phyloP scores from a whole-genome alignment of 2,888 invertebrate genomes.

The Yponomeuta plumbellus region DNA sequence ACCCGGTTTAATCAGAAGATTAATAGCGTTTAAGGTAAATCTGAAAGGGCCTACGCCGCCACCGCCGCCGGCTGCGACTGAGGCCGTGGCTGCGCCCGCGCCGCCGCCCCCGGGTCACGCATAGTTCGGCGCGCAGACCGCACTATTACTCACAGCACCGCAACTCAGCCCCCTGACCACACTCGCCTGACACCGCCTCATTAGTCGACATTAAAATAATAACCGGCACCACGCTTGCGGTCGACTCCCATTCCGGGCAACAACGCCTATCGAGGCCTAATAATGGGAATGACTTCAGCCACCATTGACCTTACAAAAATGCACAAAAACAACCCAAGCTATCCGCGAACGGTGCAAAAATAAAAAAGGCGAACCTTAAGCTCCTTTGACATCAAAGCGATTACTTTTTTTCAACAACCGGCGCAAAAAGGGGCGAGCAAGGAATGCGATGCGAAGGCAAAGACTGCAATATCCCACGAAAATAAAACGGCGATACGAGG shows the following conservation, averaged over 20 bases:
- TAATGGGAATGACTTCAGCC: background rate
- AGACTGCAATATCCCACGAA: constrained; percentile 48
- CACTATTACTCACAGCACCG: constrained; percentile 45
- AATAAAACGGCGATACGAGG: constrained; percentile 56
- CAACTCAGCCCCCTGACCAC: constrained; percentile 48
- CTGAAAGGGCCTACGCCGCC: constrained; percentile 46
- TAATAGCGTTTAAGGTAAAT: constrained; percentile 54
- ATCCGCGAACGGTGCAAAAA: constrained; percentile 1
- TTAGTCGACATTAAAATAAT: constrained; percentile 60
- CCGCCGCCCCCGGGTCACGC: constrained; percentile 36
- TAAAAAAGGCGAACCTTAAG: constrained; percentile 19
- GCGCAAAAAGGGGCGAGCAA: constrained; percentile 46
- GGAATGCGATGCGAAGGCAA: constrained; percentile 52
- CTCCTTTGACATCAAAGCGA: constrained; percentile 44
- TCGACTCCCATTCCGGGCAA: constrained; percentile 34
- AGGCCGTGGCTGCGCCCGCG: constrained; percentile 31
- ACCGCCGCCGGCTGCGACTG: background rate
- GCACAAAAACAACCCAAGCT: constrained; percentile 2
- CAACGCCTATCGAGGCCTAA: constrained; percentile 25
- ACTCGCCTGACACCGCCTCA: constrained; percentile 50
- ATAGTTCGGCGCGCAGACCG: constrained; percentile 43
- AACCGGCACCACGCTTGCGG: constrained; percentile 38
- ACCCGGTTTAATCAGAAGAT: constrained; percentile 49
- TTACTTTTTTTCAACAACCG: constrained; percentile 33
- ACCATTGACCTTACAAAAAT: background rate